Conservation (phyloP, 2,888 invertebrate genomes). For the Scaeva pyrastri region DNA sequence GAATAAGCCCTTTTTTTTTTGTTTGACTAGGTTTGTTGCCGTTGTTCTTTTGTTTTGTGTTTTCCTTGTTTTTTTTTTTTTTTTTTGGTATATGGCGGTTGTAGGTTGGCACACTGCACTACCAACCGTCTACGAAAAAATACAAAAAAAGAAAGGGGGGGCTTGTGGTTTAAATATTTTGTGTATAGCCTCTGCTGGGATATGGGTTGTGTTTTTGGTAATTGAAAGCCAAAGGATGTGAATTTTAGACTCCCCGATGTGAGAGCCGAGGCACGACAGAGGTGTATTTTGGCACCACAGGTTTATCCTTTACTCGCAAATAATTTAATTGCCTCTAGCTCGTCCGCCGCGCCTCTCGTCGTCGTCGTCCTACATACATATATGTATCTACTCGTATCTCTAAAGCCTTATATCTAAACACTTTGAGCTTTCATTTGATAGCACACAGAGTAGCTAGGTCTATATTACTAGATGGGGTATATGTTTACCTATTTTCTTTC, state of each 20-base stretch:
- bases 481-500: background rate
- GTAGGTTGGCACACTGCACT: background rate
- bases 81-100: background rate
- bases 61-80: no score
- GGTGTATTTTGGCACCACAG: slow-evolving; percentile 35
- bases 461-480: background rate
- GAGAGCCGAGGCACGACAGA: slow-evolving; percentile 29
- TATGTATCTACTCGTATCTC: background rate
- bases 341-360: no score
- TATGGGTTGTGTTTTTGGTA: slow-evolving; percentile 39
- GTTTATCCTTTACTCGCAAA: slow-evolving; percentile 50
- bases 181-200: background rate
- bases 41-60: background rate
- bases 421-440: slow-evolving; percentile 51
- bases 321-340: slow-evolving; percentile 66
- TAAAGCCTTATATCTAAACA: slow-evolving; percentile 43
- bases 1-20: slow-evolving; percentile 6
- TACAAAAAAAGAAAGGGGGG: background rate
- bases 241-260: slow-evolving; percentile 17
- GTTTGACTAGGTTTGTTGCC: background rate
- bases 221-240: slow-evolving; percentile 42
- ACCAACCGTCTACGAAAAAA: background rate
- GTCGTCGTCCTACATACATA: no score
- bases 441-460: background rate
- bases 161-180: slow-evolving; percentile 14